Evolutionary conservation across 2,888 invertebrate species (phyloP).

Genomic region (Chrysomela aeneicollis): DNA sequence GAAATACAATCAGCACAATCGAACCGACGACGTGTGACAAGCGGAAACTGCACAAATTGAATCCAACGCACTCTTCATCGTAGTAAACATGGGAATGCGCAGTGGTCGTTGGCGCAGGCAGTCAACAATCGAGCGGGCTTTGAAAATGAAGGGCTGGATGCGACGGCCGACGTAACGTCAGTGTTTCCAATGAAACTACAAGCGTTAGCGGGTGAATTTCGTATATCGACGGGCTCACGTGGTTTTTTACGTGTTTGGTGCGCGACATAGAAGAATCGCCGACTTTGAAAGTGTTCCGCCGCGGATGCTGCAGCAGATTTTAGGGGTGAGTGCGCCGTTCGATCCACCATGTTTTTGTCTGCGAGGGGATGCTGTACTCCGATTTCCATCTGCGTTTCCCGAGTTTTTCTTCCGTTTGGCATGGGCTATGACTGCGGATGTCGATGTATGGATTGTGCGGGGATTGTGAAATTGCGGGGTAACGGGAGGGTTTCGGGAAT

Average conservation of each 20-base stretch:
- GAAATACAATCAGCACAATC: neutral
- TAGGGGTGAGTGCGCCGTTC: constrained; percentile 43
- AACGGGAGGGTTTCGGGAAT: neutral
- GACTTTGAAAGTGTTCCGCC: constrained; percentile 30
- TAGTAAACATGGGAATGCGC: constrained; percentile 44
- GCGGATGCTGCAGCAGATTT: constrained; percentile 25
- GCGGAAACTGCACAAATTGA: constrained; percentile 34
- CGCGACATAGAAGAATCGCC: constrained; percentile 12
- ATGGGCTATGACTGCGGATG: no score
- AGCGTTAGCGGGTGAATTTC: constrained; percentile 49
- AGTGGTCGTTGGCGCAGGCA: constrained; percentile 39
- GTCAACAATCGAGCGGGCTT: constrained; percentile 48
- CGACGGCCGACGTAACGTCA: constrained; percentile 45
- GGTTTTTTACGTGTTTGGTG: constrained; percentile 40
- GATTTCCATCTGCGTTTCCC: neutral
- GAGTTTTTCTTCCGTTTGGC: neutral
- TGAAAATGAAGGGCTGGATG: constrained; percentile 48
- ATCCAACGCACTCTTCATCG: constrained; percentile 24
- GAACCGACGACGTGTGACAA: neutral
- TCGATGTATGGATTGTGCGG: neutral
- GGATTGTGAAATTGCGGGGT: neutral
- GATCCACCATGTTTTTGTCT: constrained; percentile 32
- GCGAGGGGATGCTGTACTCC: neutral
- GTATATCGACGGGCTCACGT: constrained; percentile 46
- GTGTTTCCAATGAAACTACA: constrained; percentile 50